Conservation (phyloP, 2,113 vertebrate species). For the Hypomesus transpacificus region DNA sequence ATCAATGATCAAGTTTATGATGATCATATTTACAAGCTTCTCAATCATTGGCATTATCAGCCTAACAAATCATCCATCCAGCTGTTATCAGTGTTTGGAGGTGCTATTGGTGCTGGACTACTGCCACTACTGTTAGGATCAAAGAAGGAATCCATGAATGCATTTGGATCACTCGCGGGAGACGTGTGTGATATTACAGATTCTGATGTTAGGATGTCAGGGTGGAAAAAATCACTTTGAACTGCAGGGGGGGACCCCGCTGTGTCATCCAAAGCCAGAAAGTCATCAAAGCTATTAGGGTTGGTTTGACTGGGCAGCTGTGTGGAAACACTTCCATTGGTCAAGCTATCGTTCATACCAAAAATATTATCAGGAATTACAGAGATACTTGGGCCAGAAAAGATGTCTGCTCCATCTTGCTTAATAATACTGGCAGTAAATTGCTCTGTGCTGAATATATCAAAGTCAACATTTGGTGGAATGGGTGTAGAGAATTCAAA, state of each 20-base stretch:
- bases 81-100: slow-evolving; percentile 34
- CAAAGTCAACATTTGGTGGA: slow-evolving; percentile 34
- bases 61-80: slow-evolving; percentile 73
- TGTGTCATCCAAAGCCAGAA: slow-evolving; percentile 38
- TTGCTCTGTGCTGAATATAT: slow-evolving; percentile 57
- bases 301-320: background rate
- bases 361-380: slow-evolving; percentile 51
- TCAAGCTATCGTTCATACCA: slow-evolving; percentile 20
- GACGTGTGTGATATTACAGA: slow-evolving; percentile 18
- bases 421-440: slow-evolving; percentile 1
- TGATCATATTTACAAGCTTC: no score
- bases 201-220: slow-evolving; percentile 48
- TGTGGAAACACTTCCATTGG: slow-evolving; percentile 19
- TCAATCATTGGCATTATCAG: slow-evolving; percentile 24
- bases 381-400: slow-evolving; percentile 15
- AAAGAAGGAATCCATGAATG: slow-evolving; percentile 32
- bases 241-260: background rate
- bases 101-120: slow-evolving; percentile 29
- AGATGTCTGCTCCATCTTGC: slow-evolving; percentile 15
- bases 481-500: slow-evolving; percentile 16
- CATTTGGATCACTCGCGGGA: slow-evolving; percentile 12
- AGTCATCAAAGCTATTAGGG: slow-evolving; percentile 34
- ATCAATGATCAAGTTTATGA: no score
- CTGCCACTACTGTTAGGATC: slow-evolving; percentile 31
- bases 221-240: slow-evolving; percentile 43